Conservation (phyloP, 2,113 vertebrate species). For the Pseudorhombus dupliciocellatus region DNA sequence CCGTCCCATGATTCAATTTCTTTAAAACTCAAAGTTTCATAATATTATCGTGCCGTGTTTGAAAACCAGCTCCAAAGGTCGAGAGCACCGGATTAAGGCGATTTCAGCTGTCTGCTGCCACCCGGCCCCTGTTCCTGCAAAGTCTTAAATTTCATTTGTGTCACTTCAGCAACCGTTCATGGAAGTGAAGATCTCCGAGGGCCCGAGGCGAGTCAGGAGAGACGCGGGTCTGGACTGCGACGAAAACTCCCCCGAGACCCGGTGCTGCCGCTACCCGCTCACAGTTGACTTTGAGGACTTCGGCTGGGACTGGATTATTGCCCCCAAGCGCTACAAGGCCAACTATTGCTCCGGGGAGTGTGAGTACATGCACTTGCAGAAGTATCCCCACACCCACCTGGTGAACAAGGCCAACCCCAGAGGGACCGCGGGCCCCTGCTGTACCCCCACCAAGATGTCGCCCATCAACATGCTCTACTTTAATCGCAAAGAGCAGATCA, state of each 20-base stretch:
- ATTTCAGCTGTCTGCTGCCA: slow-evolving; percentile 14
- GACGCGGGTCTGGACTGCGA: slow-evolving; percentile 96
- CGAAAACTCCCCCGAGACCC: slow-evolving; percentile 92
- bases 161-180: slow-evolving; percentile 92
- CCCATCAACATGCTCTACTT: slow-evolving; percentile 99
- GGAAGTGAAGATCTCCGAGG: slow-evolving; percentile 96
- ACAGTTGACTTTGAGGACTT: slow-evolving; percentile 99
- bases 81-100: slow-evolving; percentile 13
- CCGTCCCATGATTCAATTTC: slow-evolving; percentile 57
- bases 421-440: slow-evolving; percentile 95
- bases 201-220: slow-evolving; percentile 87
- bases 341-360: slow-evolving; percentile 99
- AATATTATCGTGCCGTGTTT: slow-evolving; percentile 57
- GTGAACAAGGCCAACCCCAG: slow-evolving; percentile 95
- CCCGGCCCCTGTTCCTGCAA: background rate
- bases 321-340: slow-evolving; percentile 99
- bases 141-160: slow-evolving; percentile 43
- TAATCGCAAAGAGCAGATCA: slow-evolving; percentile 96
- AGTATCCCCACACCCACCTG: slow-evolving; percentile 97
- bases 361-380: slow-evolving; percentile 97
- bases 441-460: slow-evolving; percentile 98
- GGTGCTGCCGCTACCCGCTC: slow-evolving; percentile 95
- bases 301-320: slow-evolving; percentile 99
- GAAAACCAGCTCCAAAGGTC: slow-evolving; percentile 28
- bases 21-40: slow-evolving; percentile 54